Evolutionary conservation across 2,113 vertebrate species (phyloP), one percentile per base, ranked within the genome.

Genomic region (Dissostichus mawsoni): DNA sequence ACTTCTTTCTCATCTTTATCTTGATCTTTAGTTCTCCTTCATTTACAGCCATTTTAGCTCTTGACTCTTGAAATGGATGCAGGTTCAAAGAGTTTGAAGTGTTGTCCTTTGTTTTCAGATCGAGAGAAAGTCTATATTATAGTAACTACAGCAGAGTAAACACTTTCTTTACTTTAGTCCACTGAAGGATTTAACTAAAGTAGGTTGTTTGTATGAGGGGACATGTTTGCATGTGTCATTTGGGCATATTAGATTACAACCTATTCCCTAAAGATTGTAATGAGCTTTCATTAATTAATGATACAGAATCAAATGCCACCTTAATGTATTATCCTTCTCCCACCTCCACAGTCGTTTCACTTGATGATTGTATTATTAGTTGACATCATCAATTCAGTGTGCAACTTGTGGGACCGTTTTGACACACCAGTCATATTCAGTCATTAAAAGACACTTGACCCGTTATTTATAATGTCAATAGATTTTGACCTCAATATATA

Each of bases 241-340:
- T 45, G 41, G 55, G 17, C 14, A 51, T 90, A 90, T 94, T 87
- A 80, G 44, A 87, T 95, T 90, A 85, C 94, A 56, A 33, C 53
- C 63, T 44, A 81, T 89, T 92, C 92, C 87, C 79, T 50, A 41
- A 65, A 90, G 89, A 88, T 64, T 62, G 70, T 80, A 86, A 87
- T 79, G 77, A 79, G 67, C 82, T 85, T 86, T 86, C 65, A 90
- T 81, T 86, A 82, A 88, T 90, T 92, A 81, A 63, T 83, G 63
- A 83, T 79, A 78, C 66, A 89, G 88, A 92, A 92, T 94, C 82
- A 92, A 89, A 90, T 84, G 78, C 87, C 85, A 89, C 56, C 61
- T 58, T 79, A 29, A 33, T 65, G 76, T 63, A 58, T 74, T 73
- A 48, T 70, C 69, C 58, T 56, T 48, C 80, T 70, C 71, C 74